Percentiles rank a stretch among this genome's conserved stretches.
phyloP scores from a whole-genome alignment of 2,888 invertebrate species.

The Alentia gelatinosa region DNA sequence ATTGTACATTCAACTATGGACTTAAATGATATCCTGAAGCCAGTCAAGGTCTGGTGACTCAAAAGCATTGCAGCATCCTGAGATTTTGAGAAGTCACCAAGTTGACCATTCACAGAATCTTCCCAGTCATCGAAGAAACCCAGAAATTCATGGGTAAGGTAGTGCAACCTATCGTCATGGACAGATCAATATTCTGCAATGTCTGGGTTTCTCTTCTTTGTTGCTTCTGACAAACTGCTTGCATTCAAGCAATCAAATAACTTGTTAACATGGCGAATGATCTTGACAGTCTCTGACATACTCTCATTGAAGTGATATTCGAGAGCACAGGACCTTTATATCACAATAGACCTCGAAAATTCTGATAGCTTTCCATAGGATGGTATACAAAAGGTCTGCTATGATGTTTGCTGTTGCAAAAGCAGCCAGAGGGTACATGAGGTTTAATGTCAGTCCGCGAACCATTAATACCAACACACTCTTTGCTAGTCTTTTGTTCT shows the following conservation, averaged over 20 bases:
- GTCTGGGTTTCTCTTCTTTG: slow-evolving; percentile 55
- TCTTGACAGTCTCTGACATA: slow-evolving; percentile 58
- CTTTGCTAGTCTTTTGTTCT: slow-evolving; percentile 55
- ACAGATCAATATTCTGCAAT: slow-evolving; percentile 23
- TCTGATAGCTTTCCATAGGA: not conserved
- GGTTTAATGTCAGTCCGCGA: not conserved
- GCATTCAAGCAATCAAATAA: slow-evolving; percentile 63
- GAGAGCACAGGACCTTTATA: slow-evolving; percentile 19
- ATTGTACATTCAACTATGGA: slow-evolving; percentile 61
- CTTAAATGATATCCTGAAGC: slow-evolving; percentile 57
- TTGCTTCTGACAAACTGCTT: slow-evolving; percentile 51
- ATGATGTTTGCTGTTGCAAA: slow-evolving; percentile 16
- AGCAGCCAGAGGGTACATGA: slow-evolving; percentile 15
- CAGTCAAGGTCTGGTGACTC: slow-evolving; percentile 60
- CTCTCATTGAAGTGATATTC: not conserved
- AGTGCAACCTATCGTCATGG: not conserved
- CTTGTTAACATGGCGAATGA: slow-evolving; percentile 59
- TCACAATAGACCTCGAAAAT: not conserved
- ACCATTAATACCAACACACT: slow-evolving; percentile 64
- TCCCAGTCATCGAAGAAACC: slow-evolving; percentile 60
- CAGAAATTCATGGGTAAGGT: slow-evolving; percentile 56
- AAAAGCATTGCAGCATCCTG: slow-evolving; percentile 55
- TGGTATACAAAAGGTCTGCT: not conserved
- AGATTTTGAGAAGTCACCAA: not conserved
- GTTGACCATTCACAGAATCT: slow-evolving; percentile 1